Conservation (phyloP, 2,113 vertebrate genomes). For the Archocentrus centrarchus region DNA sequence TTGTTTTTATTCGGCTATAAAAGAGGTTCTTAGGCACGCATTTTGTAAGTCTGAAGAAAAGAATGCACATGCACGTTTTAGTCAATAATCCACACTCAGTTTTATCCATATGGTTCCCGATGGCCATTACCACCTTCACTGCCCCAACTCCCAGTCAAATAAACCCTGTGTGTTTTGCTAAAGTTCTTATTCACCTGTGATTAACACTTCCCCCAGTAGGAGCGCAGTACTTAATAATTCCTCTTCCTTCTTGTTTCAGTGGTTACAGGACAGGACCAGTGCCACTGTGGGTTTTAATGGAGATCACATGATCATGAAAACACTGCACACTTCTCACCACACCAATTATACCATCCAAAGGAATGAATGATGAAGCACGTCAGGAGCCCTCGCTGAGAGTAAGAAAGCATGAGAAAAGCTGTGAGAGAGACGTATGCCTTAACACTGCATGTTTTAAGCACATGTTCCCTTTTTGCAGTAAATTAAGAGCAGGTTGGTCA, state of each 20-base stretch:
- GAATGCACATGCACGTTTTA: background rate
- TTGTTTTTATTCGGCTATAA: rapidly evolving
- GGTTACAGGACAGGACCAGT: constrained; percentile 19
- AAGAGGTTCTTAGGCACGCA: background rate
- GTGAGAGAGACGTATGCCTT: background rate
- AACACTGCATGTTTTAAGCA: constrained; percentile 25
- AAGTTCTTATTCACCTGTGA: constrained; percentile 59
- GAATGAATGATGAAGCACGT: constrained; percentile 39
- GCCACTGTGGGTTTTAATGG: constrained; percentile 43
- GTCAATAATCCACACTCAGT: background rate
- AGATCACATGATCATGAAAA: constrained; percentile 39
- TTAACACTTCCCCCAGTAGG: constrained; percentile 37
- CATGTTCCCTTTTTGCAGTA: constrained; percentile 40
- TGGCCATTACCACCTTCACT: background rate
- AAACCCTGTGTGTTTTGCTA: constrained; percentile 40
- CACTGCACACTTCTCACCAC: constrained; percentile 10
- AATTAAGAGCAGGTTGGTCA: constrained; percentile 49
- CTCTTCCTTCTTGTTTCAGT: constrained; percentile 21
- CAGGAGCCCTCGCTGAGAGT: constrained; percentile 1
- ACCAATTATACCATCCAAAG: constrained; percentile 44
- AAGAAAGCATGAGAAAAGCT: constrained; percentile 9
- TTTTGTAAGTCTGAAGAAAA: background rate
- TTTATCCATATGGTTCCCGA: background rate
- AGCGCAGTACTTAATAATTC: constrained; percentile 44
- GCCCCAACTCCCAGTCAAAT: background rate